These are phyloP conservation scores for Python bivittatus DNA, from an alignment of 2,113 vertebrate genomes.

Conservation along the genomic window DNA sequence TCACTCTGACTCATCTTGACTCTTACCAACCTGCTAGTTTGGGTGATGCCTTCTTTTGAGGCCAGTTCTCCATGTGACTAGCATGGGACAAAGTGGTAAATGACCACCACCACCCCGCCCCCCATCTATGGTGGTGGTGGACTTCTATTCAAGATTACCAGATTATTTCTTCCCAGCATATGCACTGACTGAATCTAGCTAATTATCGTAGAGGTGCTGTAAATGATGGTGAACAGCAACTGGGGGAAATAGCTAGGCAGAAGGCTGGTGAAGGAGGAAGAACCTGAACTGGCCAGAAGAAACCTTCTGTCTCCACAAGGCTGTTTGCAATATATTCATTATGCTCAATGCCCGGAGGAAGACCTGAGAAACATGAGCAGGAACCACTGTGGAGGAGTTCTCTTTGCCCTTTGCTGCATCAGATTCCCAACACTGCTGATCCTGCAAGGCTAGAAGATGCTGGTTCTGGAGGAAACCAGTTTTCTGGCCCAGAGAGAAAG, in stretches of 20 bases:
- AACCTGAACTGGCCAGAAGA: not conserved
- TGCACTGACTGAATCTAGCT: not conserved
- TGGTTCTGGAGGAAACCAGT: not conserved
- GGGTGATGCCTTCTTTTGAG: not conserved
- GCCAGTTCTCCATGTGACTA: not conserved
- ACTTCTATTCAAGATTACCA: not conserved
- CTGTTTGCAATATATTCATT: not conserved
- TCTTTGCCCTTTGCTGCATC: not conserved
- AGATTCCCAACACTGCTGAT: not conserved
- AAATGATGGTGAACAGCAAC: not conserved
- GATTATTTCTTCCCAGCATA: not conserved
- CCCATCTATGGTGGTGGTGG: not conserved
- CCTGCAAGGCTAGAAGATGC: not conserved
- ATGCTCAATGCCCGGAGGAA: not conserved
- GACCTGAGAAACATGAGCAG: not conserved
- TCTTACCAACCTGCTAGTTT: not conserved
- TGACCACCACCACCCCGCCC: too few relatives aligned
- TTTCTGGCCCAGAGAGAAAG: not conserved
- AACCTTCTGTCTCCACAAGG: not conserved
- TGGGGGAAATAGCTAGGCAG: not conserved
- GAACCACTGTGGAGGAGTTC: not conserved
- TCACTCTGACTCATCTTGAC: not conserved
- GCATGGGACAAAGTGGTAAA: not conserved
- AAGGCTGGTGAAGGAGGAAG: not conserved
- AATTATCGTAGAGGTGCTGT: not conserved